A percentile compares a stretch with the other conserved stretches of the same genome.
These are phyloP conservation scores for Pungitius pungitius DNA, from an alignment of 2,113 vertebrate genomes.

Conservation along the genomic window DNA sequence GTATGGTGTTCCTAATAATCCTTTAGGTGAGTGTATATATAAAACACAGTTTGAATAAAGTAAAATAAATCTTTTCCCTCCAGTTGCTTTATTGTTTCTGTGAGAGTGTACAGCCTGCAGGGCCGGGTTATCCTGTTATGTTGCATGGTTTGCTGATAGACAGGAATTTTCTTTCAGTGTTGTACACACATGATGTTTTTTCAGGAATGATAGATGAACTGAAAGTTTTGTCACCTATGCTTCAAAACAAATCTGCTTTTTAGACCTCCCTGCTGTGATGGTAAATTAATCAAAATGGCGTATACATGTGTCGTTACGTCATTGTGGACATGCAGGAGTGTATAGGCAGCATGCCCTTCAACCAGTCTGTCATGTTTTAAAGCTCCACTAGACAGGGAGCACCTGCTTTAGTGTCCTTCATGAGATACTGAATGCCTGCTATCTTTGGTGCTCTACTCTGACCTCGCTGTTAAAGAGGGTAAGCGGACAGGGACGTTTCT, in stretches of 20 bases:
- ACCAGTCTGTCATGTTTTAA: conserved; percentile 6
- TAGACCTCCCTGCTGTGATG: too few relatives aligned
- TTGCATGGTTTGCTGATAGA: too few relatives aligned
- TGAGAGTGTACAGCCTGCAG: too few relatives aligned
- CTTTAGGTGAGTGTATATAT: too few relatives aligned
- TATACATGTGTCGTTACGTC: not conserved
- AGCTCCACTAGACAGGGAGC: not conserved
- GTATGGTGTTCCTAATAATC: too few relatives aligned
- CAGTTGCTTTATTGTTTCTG: too few relatives aligned
- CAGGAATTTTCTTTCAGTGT: too few relatives aligned
- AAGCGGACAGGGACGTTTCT: conserved; percentile 8
- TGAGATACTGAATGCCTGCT: conserved; percentile 1
- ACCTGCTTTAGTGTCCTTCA: conserved; percentile 16
- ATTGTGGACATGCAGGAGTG: not conserved
- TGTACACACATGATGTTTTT: not conserved
- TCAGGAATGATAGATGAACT: not conserved
- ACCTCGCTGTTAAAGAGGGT: conserved; percentile 32
- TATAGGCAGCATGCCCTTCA: conserved; percentile 10
- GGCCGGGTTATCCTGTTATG: too few relatives aligned
- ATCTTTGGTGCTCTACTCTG: not conserved
- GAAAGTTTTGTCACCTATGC: not conserved
- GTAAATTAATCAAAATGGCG: not conserved
- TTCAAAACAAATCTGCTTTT: too few relatives aligned
- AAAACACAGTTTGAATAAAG: too few relatives aligned
- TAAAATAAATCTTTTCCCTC: too few relatives aligned